A percentile compares a stretch with the other conserved stretches of the same genome.
phyloP scores from a whole-genome alignment of 2,113 vertebrate genomes.

The Furnarius figulus region DNA sequence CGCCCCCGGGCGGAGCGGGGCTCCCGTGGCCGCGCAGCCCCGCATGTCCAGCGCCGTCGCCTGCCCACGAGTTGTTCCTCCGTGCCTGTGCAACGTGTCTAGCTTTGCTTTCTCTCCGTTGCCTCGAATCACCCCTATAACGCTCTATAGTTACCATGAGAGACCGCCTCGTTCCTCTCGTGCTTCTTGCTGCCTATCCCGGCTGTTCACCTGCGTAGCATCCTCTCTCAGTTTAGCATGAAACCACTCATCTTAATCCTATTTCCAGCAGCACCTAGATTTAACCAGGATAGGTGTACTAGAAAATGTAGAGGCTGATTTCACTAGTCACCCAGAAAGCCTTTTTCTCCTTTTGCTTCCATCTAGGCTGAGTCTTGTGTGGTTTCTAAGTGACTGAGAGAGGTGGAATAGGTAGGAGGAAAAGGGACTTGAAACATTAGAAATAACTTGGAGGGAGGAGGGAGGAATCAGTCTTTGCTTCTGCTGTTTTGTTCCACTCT shows the following conservation, averaged over 20 bases:
- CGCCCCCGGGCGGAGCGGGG: not conserved
- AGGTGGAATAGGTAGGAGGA: conserved; percentile 55
- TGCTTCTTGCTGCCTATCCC: not conserved
- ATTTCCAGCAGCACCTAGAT: not conserved
- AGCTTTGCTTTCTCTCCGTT: not conserved
- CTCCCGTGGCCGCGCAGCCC: not conserved
- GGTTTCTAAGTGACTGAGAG: conserved; percentile 39
- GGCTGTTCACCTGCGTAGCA: not conserved
- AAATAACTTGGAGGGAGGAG: conserved; percentile 31
- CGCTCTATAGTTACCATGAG: not conserved
- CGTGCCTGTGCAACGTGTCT: not conserved
- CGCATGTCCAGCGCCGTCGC: not conserved
- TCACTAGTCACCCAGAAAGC: conserved; percentile 5
- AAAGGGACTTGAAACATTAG: not conserved
- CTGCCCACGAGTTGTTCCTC: not conserved
- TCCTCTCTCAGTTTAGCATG: not conserved
- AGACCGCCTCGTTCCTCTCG: not conserved
- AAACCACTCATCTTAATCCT: not conserved
- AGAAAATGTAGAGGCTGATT: not conserved
- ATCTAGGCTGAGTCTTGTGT: conserved; percentile 11
- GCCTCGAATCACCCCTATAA: not conserved
- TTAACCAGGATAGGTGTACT: not conserved
- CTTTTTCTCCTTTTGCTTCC: not conserved
- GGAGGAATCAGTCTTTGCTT: not conserved
- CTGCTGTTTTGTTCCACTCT: not conserved